phyloP scores from a whole-genome alignment of 1,140 invertebrate species.

The Trichonephila clavipes region DNA sequence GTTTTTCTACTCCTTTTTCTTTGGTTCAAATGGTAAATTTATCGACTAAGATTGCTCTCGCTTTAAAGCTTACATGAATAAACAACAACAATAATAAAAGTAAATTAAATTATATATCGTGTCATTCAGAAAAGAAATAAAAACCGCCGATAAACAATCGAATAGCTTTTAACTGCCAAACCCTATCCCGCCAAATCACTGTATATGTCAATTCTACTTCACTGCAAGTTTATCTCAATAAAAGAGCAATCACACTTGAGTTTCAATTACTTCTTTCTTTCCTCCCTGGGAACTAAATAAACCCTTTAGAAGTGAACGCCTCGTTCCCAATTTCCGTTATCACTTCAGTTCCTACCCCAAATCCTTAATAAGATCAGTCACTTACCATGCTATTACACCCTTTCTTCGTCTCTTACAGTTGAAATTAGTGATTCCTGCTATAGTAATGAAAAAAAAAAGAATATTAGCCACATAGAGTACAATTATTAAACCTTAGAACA shows the following conservation, averaged over 20 bases:
- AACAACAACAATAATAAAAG: too few species aligned
- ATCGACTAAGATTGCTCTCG: too few species aligned
- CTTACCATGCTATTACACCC: neutral
- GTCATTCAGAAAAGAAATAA: neutral
- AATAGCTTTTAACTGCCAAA: neutral
- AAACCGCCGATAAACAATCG: neutral
- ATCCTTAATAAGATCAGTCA: neutral
- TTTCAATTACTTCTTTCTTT: slow-evolving; percentile 11
- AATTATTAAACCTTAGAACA: too few species aligned
- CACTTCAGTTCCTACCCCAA: neutral
- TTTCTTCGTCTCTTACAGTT: neutral
- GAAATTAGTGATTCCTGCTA: neutral
- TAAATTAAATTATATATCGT: too few species aligned
- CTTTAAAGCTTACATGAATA: too few species aligned
- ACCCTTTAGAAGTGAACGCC: neutral
- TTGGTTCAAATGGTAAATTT: too few species aligned
- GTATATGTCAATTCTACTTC: neutral
- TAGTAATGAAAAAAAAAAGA: neutral
- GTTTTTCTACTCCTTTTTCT: too few species aligned
- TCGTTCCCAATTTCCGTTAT: neutral
- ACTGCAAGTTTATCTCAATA: neutral
- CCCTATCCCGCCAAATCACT: neutral
- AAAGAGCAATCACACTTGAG: neutral
- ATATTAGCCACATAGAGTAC: too few species aligned
- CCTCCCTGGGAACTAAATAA: neutral